phyloP scores from a whole-genome alignment of 2,113 vertebrate genomes.

The Anoplopoma fimbria region DNA sequence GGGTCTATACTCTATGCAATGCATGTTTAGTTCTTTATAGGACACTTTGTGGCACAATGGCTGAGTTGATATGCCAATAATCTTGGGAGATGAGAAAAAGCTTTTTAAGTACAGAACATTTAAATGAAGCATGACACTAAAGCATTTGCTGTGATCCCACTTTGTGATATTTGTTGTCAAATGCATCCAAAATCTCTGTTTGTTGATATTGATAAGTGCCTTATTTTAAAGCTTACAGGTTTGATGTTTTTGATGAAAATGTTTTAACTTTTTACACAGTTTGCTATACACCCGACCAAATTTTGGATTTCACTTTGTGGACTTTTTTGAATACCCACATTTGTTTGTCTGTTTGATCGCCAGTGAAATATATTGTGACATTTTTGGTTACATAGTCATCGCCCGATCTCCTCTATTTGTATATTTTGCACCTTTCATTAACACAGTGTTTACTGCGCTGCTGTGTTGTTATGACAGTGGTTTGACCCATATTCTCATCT shows the following conservation, averaged over 20 bases:
- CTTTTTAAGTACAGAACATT: constrained; percentile 40
- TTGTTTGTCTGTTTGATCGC: constrained; percentile 36
- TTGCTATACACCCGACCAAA: constrained; percentile 42
- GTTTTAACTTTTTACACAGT: constrained; percentile 1
- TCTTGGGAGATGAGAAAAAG: constrained; percentile 63
- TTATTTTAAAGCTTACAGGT: constrained; percentile 65
- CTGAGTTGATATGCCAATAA: constrained; percentile 36
- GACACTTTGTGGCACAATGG: constrained; percentile 55
- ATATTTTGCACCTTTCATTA: constrained; percentile 84
- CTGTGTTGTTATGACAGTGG: constrained; percentile 47
- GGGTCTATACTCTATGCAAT: constrained; percentile 75
- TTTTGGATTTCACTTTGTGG: constrained; percentile 31
- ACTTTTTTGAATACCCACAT: constrained; percentile 8
- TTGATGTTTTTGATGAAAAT: constrained; percentile 22
- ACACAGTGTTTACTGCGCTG: constrained; percentile 72
- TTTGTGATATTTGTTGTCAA: constrained; percentile 41
- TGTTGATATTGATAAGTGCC: constrained; percentile 71
- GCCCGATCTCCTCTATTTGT: constrained; percentile 57
- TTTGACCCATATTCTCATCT: constrained; percentile 25
- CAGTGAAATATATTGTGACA: constrained; percentile 42
- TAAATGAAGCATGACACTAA: constrained; percentile 66
- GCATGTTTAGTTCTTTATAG: constrained; percentile 55
- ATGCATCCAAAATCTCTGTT: constrained; percentile 49
- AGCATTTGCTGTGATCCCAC: constrained; percentile 62
- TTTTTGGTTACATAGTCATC: constrained; percentile 29